Percentiles rank a stretch among this genome's conserved stretches.
These are phyloP conservation scores for Drosophila chauvacae DNA, from an alignment of 1,140 invertebrate species.

Conservation along the genomic window DNA sequence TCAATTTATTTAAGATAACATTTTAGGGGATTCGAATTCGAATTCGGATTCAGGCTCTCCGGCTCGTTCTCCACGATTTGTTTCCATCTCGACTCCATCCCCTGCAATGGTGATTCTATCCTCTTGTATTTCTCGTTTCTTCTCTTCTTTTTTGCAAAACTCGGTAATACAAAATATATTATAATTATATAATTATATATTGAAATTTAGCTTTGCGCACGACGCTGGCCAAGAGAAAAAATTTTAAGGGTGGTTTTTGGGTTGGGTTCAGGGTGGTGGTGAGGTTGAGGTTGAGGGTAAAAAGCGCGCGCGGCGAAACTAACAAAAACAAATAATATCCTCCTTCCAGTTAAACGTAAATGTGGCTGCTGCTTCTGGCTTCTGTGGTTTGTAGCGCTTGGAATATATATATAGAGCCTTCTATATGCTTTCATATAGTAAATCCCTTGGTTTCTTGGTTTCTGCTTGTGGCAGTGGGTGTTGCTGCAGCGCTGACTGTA, in stretches of 20 bases:
- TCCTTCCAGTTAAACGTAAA: conserved; percentile 21
- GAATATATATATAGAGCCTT: conserved; percentile 11
- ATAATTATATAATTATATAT: conserved; percentile 51
- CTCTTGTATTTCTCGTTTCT: conserved; percentile 22
- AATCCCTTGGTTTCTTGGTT: conserved; percentile 4
- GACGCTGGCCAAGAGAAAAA: conserved; percentile 16
- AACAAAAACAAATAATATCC: conserved; percentile 39
- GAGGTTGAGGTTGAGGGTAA: background rate
- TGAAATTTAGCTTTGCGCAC: conserved; percentile 43
- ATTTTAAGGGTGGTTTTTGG: background rate
- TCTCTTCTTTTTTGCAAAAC: conserved; percentile 33
- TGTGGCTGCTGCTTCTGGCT: conserved; percentile 14
- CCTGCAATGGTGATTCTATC: conserved; percentile 2
- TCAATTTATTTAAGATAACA: conserved; percentile 60
- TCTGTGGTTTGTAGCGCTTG: conserved; percentile 6
- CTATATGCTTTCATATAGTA: conserved; percentile 12
- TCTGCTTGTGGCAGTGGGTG: background rate
- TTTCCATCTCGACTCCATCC: conserved; percentile 4
- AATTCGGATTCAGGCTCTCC: background rate
- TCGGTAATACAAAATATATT: conserved; percentile 47
- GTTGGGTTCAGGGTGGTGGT: background rate
- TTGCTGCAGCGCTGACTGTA: conserved; percentile 13
- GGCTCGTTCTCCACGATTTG: conserved; percentile 5
- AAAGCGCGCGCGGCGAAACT: conserved; percentile 23
- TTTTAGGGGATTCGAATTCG: conserved; percentile 17